phyloP scores from a whole-genome alignment of 1,140 invertebrate species.

The Trypoxylus dichotomus region DNA sequence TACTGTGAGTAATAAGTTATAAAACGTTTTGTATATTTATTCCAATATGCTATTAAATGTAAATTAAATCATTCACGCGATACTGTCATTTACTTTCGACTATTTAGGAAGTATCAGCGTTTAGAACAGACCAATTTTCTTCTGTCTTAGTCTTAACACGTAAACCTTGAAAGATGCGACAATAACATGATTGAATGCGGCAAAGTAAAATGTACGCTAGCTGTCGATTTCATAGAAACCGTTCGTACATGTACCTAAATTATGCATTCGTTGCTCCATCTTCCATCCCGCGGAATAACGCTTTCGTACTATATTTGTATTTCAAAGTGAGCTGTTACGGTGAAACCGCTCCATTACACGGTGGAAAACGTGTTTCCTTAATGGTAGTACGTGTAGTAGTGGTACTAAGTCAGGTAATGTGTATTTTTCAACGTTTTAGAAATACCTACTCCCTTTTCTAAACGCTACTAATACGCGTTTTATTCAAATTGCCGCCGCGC shows the following conservation, averaged over 20 bases:
- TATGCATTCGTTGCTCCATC: not conserved
- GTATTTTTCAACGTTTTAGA: not conserved
- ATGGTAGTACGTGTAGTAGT: not conserved
- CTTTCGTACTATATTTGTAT: not conserved
- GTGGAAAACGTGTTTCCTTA: not conserved
- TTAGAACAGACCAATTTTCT: no score
- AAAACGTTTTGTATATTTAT: no score
- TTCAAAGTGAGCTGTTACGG: not conserved
- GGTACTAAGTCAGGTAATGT: not conserved
- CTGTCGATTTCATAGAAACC: not conserved
- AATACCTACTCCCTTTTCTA: not conserved
- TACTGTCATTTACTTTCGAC: no score
- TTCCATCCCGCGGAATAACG: not conserved
- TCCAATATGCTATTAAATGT: no score
- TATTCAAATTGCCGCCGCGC: not conserved
- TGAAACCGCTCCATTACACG: not conserved
- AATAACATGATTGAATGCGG: not conserved
- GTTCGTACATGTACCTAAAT: not conserved
- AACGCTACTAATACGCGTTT: not conserved
- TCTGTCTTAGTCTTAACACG: no score
- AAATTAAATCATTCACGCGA: no score
- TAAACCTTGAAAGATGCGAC: not conserved
- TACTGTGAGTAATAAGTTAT: no score
- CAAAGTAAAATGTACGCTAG: not conserved
- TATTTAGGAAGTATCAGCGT: no score